Base-by-base conservation (phyloP, 2,888 invertebrate genomes). In the Drosophila affinis region DNA sequence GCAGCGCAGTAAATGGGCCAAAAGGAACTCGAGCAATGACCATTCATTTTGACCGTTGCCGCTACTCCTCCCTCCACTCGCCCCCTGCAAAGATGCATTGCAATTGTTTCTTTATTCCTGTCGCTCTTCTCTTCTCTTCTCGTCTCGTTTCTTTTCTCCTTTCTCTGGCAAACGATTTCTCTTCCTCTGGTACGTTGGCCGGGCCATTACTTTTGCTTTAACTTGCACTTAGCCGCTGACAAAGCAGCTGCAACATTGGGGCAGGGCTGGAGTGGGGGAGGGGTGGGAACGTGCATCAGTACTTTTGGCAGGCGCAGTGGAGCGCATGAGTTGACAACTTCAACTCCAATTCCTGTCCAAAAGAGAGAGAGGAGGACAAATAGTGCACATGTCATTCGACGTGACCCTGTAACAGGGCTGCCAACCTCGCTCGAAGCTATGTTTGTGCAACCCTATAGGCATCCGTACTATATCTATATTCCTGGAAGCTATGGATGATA, bases 201-300 rank as follows among this genome's bases (percentile, higher is more conserved):
- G 77, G 64, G 71, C 72, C 80, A 85, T 81, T 81, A 82, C 71
- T 82, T 85, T 85, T 85, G 76, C 82, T 82, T 85, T 79, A 76
- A 85, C 73, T 82, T 79, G 78, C 81, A 81, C 82, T 81, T 82
- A 82, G 81, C 74, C 81, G 84, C 80, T 80, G 82, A 81, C 79
- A 81, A 84, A 81, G 82, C 77, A 77, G 45, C 62, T 76, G 79
- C 64, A 47, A 18, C 24, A 29, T 18, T 34, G 21, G 7, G 24
- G 24, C 7, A 54, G 53, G 24, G 21, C n/a, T 17, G 9, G 14
- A 17, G 9, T 9, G 4, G 14, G 1, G 29, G 27, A 9, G 17
- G 18, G 9, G 9, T 39, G 27, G 67, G 52, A 53, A 55, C 53
- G 69, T 59, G 76, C 83, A 86, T 82, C 86, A 82, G 86, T 82